Evolutionary conservation across 1,140 invertebrate species (phyloP).

Genomic region (Cherax quadricarinatus): DNA sequence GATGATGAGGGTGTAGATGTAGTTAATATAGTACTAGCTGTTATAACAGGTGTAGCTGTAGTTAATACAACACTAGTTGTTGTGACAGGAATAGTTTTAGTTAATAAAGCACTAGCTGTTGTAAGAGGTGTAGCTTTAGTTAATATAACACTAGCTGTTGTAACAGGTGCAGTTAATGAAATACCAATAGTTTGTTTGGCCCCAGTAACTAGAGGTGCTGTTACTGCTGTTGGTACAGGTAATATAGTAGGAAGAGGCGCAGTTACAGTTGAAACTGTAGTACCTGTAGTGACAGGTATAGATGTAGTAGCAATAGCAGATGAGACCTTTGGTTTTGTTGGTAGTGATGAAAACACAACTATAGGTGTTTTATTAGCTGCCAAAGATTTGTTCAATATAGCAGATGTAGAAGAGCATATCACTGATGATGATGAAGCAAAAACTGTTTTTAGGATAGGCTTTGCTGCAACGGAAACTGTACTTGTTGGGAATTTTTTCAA

Average conservation of each 20-base stretch:
- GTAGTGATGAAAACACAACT: not conserved
- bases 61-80: not conserved
- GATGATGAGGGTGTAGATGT: not conserved
- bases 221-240: not conserved
- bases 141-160: not conserved
- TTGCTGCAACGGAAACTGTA: not conserved
- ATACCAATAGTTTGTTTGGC: conserved; percentile 11
- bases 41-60: not conserved
- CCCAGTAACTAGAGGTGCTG: conserved; percentile 7
- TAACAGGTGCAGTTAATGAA: not conserved
- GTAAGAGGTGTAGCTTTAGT: not conserved
- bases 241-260: not conserved
- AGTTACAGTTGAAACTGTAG: not conserved
- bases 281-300: not conserved
- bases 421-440: not conserved
- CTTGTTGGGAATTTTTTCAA: not conserved
- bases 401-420: not conserved
- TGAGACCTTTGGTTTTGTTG: not conserved
- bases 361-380: not conserved
- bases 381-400: not conserved
- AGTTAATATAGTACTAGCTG: too few relatives aligned
- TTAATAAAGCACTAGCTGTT: too few relatives aligned
- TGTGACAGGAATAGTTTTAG: conserved; percentile 5
- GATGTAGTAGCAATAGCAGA: not conserved
- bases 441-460: not conserved